phyloP scores from a whole-genome alignment of 2,113 vertebrate species.

The Australoheros scitulus region DNA sequence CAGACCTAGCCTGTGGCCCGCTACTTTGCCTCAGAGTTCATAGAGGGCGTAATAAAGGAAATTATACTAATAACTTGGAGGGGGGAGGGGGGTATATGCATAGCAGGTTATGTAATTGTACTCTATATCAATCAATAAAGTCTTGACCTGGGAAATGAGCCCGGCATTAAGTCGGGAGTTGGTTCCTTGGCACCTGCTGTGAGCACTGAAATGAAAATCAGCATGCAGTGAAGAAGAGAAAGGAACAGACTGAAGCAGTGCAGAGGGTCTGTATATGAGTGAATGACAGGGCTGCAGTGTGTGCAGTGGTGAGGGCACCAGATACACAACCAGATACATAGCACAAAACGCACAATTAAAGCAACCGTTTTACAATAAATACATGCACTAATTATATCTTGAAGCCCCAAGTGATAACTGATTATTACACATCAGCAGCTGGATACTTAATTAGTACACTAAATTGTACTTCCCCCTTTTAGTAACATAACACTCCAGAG shows the following conservation, averaged over 20 bases:
- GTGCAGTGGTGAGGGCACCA: not conserved
- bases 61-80: slow-evolving; percentile 65
- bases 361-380: not conserved
- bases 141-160: slow-evolving; percentile 69
- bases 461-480: slow-evolving; percentile 5
- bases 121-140: slow-evolving; percentile 71
- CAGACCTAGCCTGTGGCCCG: not conserved
- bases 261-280: not conserved
- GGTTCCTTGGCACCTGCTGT: slow-evolving; percentile 46
- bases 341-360: slow-evolving; percentile 4
- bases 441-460: slow-evolving; percentile 39
- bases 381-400: slow-evolving; percentile 15
- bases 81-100: slow-evolving; percentile 14
- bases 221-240: slow-evolving; percentile 12
- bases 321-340: not conserved
- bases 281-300: slow-evolving; percentile 39
- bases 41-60: slow-evolving; percentile 59
- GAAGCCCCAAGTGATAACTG: slow-evolving; percentile 20
- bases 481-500: slow-evolving; percentile 1
- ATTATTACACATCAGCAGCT: slow-evolving; percentile 45
- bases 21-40: slow-evolving; percentile 51
- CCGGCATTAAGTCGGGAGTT: slow-evolving; percentile 45
- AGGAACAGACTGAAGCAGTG: not conserved
- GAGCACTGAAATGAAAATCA: slow-evolving; percentile 65
- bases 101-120: slow-evolving; percentile 68